These are phyloP conservation scores for Picathartes gymnocephalus DNA, from an alignment of 2,113 vertebrate species.

Conservation along the genomic window DNA sequence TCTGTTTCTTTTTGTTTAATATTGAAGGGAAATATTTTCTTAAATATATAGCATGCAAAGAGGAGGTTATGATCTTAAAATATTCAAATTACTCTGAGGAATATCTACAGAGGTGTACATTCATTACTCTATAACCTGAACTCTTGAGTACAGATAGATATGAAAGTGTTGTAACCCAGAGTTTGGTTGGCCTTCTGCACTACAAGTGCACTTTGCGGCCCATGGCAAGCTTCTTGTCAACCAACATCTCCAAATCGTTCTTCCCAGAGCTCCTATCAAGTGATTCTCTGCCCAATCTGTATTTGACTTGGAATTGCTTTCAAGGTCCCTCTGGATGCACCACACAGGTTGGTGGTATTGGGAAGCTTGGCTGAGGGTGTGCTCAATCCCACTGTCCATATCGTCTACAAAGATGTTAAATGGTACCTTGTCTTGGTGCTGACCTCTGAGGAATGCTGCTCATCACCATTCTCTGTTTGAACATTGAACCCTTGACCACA, in stretches of 20 bases:
- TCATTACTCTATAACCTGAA: not conserved
- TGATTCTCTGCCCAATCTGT: not conserved
- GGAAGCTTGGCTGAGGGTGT: not conserved
- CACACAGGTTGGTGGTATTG: not conserved
- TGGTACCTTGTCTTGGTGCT: not conserved
- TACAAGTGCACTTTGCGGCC: not conserved
- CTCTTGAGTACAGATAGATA: not conserved
- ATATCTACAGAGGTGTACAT: not conserved
- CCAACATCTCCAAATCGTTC: not conserved
- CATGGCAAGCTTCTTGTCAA: not conserved
- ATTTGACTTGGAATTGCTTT: not conserved
- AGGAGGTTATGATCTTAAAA: not conserved
- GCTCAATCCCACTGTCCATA: not conserved
- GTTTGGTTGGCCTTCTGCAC: not conserved
- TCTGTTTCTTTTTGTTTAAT: not conserved
- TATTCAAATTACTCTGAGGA: not conserved
- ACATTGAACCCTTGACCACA: not conserved
- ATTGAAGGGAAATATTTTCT: not conserved
- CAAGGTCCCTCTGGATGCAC: not conserved
- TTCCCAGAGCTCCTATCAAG: not conserved
- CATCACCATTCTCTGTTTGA: fast-evolving
- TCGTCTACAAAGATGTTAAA: not conserved
- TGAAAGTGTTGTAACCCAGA: not conserved
- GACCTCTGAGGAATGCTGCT: not conserved
- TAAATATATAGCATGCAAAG: not conserved